Base-by-base conservation (phyloP, 2,797 vertebrate genomes). In the Leptoclinus maculatus region DNA sequence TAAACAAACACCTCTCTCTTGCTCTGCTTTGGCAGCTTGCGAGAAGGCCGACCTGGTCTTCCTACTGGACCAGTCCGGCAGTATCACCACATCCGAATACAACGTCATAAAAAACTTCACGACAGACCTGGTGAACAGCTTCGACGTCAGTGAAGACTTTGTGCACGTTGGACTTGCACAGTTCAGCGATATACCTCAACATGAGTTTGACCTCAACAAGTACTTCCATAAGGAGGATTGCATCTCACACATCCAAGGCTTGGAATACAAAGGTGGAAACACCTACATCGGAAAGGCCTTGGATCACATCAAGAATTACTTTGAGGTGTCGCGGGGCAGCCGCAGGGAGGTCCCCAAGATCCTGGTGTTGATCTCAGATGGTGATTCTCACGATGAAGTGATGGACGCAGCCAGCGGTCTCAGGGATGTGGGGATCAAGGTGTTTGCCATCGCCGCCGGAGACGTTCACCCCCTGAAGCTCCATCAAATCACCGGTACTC, bases 311-410 rank as follows among this genome's bases (percentile, higher is more conserved):
- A 32, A 36, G 12, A 75, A 73, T 0, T 94, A 95, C 71, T 98
- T 97, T 66, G 63, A 95, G 8, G 83, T 79, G 13, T 82, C 74
- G 0, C 87, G 36, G 0, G 96, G 96, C 16, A 91, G 96, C 65
- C 92, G 95, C 6, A 66, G 47, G 0, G 54, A 29, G 5, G 67
- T 96, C 32, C 88, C 91, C 10, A 96, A 96, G 76, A 96, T 95
- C 66, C 92, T 97, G 72, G 79, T 97, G 51, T 85, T 98, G 74
- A 95, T 97, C 87, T 97, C 96, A 0, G 96, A 96, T 2, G 95
- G 96, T 0, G 65, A 85, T 0, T 95, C 96, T 0, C 19, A 84
- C 0, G 96, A 97, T 11, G 43, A 69, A 0, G 95, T 97, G 25
- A 68, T 68, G 1, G 59, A 82, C 0, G 89, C 93, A 1, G 95